Evolutionary conservation across 2,113 vertebrate genomes (phyloP).

Genomic region (Terrapene triunguis): DNA sequence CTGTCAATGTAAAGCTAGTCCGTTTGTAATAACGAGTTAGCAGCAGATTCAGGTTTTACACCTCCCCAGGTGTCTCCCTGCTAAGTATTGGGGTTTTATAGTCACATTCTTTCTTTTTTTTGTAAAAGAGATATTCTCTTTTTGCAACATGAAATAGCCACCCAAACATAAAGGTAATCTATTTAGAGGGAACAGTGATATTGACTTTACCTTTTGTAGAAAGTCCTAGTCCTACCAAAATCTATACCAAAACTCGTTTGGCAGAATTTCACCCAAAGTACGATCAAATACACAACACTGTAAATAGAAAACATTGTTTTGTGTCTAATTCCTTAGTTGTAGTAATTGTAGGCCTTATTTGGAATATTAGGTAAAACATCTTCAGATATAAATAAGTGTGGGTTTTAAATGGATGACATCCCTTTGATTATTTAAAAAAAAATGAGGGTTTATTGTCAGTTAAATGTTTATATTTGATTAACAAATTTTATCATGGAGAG

Average conservation of each 20-base stretch:
- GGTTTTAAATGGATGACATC: neutral
- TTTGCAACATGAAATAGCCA: neutral
- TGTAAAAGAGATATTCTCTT: constrained; percentile 15
- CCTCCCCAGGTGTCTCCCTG: neutral
- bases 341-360: neutral
- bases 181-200: neutral
- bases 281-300: rapidly evolving
- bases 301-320: neutral
- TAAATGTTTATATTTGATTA: neutral
- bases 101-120: constrained; percentile 1
- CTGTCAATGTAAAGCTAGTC: constrained; percentile 22
- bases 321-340: neutral
- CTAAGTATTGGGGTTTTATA: neutral
- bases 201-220: rapidly evolving
- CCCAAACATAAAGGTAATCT: neutral
- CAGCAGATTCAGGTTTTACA: neutral
- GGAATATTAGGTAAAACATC: neutral
- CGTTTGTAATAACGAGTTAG: constrained; percentile 51
- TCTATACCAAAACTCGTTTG: neutral
- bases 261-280: neutral
- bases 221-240: neutral
- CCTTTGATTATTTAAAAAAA: neutral
- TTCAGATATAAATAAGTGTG: neutral
- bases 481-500: neutral
- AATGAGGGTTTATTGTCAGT: neutral